Base-by-base conservation (phyloP, 2,113 vertebrate species). In the Sigmodon hispidus region DNA sequence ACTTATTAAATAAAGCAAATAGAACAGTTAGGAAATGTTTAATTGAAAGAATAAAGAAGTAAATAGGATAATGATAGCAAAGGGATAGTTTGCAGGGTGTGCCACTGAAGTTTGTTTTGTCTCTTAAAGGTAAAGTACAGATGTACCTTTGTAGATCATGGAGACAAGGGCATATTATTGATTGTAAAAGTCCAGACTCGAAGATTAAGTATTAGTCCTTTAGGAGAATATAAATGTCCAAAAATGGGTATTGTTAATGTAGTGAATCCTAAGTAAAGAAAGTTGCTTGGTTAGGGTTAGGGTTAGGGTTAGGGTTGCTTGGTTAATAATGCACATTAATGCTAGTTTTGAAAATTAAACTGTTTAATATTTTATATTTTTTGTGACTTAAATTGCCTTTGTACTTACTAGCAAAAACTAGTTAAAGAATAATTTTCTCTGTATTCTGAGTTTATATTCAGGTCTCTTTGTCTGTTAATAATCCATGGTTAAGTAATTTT, bases 341-440 rank as follows among this genome's bases (percentile, higher is more conserved):
- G 10, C 76, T 70, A 59, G 3, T 85, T 92, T 40, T 72, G 40
- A 55, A 31, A 77, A 73, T 55, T n/a, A 31, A 29, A 36, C 1
- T 40, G 55, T 77, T 94, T 92, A 84, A 73, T 79, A 72, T 67
- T 94, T 95, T 87, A 59, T 13, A 69, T 67, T 17, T 31, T 90
- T 87, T 94, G 15, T 89, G 61, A 83, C 75, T 69, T 94, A 55
- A 59, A 77, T 94, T 76, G 22, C 48, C 7, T 48, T 67, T 90
- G 70, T 26, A 59, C 7, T 85, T 90, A 70, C 70, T 61, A 83
- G 12, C 72, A 76, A 85, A 84, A 76, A 65, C 65, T 89, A 29
- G 29, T 69, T 31, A 52, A 26, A 69, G 43, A 93, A 89, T 52
- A 96, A 26, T 75, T 93, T 70, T 87, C 13, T 76, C 40, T 67